Evolutionary conservation across 2,113 vertebrate genomes (phyloP).

Genomic region (Macrotus californicus): DNA sequence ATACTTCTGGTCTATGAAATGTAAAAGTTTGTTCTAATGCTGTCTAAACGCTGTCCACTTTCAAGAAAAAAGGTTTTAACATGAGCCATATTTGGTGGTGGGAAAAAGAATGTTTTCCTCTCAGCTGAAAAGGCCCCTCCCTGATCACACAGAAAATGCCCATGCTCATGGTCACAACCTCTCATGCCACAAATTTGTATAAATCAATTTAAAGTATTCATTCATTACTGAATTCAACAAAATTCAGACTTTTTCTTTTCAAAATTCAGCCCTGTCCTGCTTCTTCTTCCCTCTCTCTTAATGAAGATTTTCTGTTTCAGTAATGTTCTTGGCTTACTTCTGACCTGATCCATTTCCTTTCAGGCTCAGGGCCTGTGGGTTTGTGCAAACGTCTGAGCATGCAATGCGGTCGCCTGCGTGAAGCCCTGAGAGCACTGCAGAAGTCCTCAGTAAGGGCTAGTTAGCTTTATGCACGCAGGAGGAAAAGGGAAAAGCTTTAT

Average conservation of each 20-base stretch:
- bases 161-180: background rate
- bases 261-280: background rate
- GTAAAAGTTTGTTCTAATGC: background rate
- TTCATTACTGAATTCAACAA: slow-evolving; percentile 5
- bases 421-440: background rate
- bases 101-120: background rate
- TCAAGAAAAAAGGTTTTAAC: background rate
- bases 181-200: background rate
- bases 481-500: slow-evolving; percentile 12
- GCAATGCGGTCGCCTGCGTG: slow-evolving; percentile 28
- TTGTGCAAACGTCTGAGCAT: slow-evolving; percentile 23
- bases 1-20: background rate
- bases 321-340: slow-evolving; percentile 25
- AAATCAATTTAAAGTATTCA: background rate
- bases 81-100: background rate
- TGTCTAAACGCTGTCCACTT: background rate
- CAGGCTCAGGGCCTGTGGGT: background rate
- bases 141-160: background rate
- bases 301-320: slow-evolving; percentile 6
- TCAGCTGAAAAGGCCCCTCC: background rate
- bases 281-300: background rate
- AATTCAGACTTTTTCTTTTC: background rate
- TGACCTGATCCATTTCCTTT: slow-evolving; percentile 32
- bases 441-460: slow-evolving; percentile 39
- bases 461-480: slow-evolving; percentile 27